phyloP scores from a whole-genome alignment of 2,888 invertebrate genomes.

The Lepidonotus clava region DNA sequence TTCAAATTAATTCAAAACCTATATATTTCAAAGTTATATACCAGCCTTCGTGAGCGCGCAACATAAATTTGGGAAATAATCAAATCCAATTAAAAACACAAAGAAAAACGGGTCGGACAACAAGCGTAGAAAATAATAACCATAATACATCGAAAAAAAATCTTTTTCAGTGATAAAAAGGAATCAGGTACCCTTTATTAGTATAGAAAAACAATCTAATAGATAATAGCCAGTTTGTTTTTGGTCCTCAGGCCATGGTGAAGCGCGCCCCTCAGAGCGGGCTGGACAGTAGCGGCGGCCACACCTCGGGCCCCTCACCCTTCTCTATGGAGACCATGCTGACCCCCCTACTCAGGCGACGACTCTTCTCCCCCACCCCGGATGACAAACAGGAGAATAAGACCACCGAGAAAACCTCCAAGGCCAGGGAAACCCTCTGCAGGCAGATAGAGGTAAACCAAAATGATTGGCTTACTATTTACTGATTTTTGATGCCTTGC shows the following conservation, averaged over 20 bases:
- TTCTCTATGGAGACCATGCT: constrained; percentile 83
- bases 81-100: too few species aligned
- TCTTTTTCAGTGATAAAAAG: too few species aligned
- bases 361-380: constrained; percentile 83
- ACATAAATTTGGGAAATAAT: too few species aligned
- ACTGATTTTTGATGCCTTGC: too few species aligned
- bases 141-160: too few species aligned
- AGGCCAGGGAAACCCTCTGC: constrained; percentile 83
- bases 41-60: too few species aligned
- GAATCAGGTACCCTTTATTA: too few species aligned
- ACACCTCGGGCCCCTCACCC: constrained; percentile 74
- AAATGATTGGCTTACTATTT: constrained; percentile 55
- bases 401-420: constrained; percentile 75
- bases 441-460: constrained; percentile 82
- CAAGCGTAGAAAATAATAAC: too few species aligned
- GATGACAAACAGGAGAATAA: constrained; percentile 65
- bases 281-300: constrained; percentile 66
- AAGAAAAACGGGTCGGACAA: too few species aligned
- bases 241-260: constrained; percentile 82
- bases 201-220: too few species aligned
- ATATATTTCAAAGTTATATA: too few species aligned
- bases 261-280: constrained; percentile 84
- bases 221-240: background rate
- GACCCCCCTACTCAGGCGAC: constrained; percentile 84
- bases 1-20: too few species aligned